phyloP scores from a whole-genome alignment of 2,888 invertebrate genomes.

The Xanthostigma xanthostigma region DNA sequence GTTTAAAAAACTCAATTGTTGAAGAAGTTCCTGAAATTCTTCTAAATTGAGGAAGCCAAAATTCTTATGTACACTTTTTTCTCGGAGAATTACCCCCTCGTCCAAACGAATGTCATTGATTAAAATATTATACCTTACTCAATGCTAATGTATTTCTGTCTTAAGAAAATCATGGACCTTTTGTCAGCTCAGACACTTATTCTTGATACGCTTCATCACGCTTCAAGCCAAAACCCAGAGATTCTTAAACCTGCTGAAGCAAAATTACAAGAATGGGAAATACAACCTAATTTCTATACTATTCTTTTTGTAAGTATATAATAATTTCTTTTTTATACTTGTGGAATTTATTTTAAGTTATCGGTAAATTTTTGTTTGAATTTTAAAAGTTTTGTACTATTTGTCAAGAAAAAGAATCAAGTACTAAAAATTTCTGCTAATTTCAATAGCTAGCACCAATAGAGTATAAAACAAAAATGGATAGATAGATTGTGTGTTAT shows the following conservation, averaged over 20 bases:
- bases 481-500: too few species aligned
- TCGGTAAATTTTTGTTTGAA: conserved; percentile 1
- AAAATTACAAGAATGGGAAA: conserved; percentile 79
- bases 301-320: conserved; percentile 52
- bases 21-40: too few species aligned
- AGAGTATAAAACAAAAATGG: too few species aligned
- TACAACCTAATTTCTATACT: conserved; percentile 76
- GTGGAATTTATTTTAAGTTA: conserved; percentile 1
- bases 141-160: conserved; percentile 5
- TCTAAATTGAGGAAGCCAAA: too few species aligned
- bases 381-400: neutral
- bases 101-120: too few species aligned
- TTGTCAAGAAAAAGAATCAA: neutral
- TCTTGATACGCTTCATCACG: conserved; percentile 62
- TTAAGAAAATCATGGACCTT: conserved; percentile 34
- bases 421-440: too few species aligned
- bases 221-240: conserved; percentile 71
- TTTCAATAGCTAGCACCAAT: too few species aligned
- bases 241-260: conserved; percentile 77
- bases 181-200: conserved; percentile 41
- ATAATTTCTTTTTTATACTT: conserved; percentile 1
- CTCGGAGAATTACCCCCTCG: too few species aligned
- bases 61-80: too few species aligned
- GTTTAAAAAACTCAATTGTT: too few species aligned
- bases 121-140: too few species aligned